These are phyloP conservation scores for Drosophila pallidifrons DNA, from an alignment of 1,140 invertebrate species.

Conservation along the genomic window DNA sequence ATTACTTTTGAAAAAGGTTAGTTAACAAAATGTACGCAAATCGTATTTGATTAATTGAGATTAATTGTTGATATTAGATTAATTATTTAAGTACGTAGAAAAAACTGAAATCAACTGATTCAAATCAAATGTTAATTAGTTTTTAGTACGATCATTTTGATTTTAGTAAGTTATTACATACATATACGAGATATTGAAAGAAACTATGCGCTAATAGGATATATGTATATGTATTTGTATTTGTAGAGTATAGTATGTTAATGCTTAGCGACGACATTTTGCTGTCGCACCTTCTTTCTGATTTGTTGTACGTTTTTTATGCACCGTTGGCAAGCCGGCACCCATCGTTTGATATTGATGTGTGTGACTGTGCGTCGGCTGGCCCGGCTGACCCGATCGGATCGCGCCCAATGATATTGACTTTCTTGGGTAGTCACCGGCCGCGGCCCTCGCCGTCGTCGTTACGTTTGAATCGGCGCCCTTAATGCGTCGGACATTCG, in stretches of 20 bases:
- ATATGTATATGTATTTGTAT: constrained; percentile 57
- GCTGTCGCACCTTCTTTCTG: constrained; percentile 85
- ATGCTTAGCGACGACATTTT: constrained; percentile 85
- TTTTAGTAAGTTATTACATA: constrained; percentile 61
- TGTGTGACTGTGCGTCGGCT: constrained; percentile 62
- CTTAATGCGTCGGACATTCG: constrained; percentile 88
- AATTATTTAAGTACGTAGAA: constrained; percentile 39
- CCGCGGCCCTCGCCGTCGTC: constrained; percentile 75
- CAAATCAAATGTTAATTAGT: constrained; percentile 65
- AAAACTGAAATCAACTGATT: constrained; percentile 53
- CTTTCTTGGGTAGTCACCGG: constrained; percentile 89
- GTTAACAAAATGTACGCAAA: constrained; percentile 37
- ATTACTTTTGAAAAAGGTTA: constrained; percentile 65
- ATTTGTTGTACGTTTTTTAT: constrained; percentile 85
- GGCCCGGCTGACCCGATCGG: constrained; percentile 89
- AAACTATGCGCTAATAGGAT: constrained; percentile 78
- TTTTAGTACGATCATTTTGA: constrained; percentile 56
- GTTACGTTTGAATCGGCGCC: constrained; percentile 82
- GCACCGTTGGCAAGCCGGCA: constrained; percentile 85
- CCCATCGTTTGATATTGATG: constrained; percentile 78
- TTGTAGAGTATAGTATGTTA: constrained; percentile 43
- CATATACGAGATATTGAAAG: constrained; percentile 72
- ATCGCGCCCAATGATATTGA: constrained; percentile 94
- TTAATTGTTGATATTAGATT: constrained; percentile 24
- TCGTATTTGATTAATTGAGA: constrained; percentile 33